These are phyloP conservation scores for Geodia barretti DNA, from an alignment of 37 sponge, comb jelly and placozoan genomes.

Conservation along the genomic window DNA sequence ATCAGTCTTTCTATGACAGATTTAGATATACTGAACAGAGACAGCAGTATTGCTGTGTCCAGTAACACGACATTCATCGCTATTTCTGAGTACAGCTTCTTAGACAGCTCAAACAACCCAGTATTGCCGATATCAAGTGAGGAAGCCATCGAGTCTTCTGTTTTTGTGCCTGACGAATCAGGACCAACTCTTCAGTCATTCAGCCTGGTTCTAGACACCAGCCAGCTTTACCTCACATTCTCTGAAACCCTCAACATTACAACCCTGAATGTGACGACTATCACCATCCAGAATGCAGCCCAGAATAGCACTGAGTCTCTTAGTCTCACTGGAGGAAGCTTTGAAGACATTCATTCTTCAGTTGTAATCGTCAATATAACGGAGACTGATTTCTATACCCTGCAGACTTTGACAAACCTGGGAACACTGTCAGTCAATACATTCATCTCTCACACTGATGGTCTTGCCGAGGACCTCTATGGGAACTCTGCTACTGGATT, in stretches of 20 bases:
- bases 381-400: constrained; percentile 40
- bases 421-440: constrained; percentile 52
- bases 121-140: constrained; percentile 15
- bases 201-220: constrained; percentile 51
- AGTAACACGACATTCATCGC: constrained; percentile 64
- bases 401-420: constrained; percentile 49
- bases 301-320: constrained; percentile 32
- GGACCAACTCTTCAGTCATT: constrained; percentile 56
- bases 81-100: constrained; percentile 27
- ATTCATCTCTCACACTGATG: constrained; percentile 44
- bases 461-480: constrained; percentile 49
- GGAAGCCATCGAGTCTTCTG: constrained; percentile 21
- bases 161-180: constrained; percentile 49
- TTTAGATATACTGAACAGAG: constrained; percentile 61
- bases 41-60: constrained; percentile 43
- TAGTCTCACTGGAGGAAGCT: constrained; percentile 68
- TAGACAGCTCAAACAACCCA: constrained; percentile 56
- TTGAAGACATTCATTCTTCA: constrained; percentile 14
- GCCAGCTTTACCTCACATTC: constrained; percentile 52
- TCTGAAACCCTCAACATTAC: constrained; percentile 60
- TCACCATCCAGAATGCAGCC: constrained; percentile 65
- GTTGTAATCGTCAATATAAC: constrained; percentile 56
- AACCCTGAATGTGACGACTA: constrained; percentile 38
- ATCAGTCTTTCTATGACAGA: constrained; percentile 48
- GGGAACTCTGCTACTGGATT: constrained; percentile 30